Evolutionary conservation across 2,797 vertebrate species (phyloP).

Genomic region (Merluccius polli): DNA sequence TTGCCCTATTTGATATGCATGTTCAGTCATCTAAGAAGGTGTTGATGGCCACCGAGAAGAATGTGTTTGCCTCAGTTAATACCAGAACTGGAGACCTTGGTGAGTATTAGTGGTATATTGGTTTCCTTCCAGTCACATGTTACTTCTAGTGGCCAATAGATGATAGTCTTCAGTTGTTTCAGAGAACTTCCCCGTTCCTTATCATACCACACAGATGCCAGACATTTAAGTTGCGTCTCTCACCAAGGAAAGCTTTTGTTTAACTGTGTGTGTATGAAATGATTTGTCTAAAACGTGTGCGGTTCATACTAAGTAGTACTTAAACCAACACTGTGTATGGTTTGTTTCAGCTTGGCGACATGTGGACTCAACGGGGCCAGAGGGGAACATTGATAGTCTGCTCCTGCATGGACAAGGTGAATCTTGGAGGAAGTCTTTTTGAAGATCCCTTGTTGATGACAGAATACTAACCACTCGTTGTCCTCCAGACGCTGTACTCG

Average conservation of each 20-base stretch:
- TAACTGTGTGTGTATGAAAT: background rate
- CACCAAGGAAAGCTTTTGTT: background rate
- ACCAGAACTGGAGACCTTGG: conserved; percentile 88
- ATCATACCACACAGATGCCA: background rate
- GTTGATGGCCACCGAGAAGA: conserved; percentile 88
- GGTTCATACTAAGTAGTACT: background rate
- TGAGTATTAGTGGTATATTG: conserved; percentile 71
- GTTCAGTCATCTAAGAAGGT: conserved; percentile 89
- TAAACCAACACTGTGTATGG: conserved; percentile 2
- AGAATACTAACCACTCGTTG: background rate
- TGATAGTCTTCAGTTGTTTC: background rate
- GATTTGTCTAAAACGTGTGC: background rate
- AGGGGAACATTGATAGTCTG: conserved; percentile 84
- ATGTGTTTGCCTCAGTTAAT: conserved; percentile 89
- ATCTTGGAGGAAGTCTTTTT: background rate
- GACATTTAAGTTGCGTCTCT: background rate
- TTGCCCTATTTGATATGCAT: conserved; percentile 84
- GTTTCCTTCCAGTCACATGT: background rate
- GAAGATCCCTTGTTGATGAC: background rate
- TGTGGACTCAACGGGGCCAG: conserved; percentile 84
- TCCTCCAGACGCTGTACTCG: conserved; percentile 81
- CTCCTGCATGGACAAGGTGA: conserved; percentile 87
- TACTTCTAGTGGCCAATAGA: background rate
- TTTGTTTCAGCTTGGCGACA: conserved; percentile 88
- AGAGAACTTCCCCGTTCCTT: background rate